phyloP scores from a whole-genome alignment of 2,888 invertebrate species.

The Geotrupes spiniger region DNA sequence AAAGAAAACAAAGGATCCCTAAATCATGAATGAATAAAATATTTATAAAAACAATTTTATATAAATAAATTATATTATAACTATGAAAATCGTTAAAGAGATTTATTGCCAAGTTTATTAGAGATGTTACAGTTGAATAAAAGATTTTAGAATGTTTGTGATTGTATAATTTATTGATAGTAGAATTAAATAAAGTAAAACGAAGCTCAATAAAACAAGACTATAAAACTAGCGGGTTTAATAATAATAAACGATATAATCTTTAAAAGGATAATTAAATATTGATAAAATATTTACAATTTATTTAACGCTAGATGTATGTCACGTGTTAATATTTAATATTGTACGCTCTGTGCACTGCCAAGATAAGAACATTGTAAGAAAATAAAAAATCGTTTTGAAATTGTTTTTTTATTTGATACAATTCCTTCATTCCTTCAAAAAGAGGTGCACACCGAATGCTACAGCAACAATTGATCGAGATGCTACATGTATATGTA shows the following conservation, averaged over 20 bases:
- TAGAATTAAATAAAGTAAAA: slow-evolving; percentile 9
- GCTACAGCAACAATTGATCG: too few relatives aligned
- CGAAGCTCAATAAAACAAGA: slow-evolving; percentile 32
- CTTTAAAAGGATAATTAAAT: slow-evolving; percentile 17
- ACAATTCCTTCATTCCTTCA: too few relatives aligned
- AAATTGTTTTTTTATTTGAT: too few relatives aligned
- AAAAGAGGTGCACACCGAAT: too few relatives aligned
- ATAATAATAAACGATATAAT: slow-evolving; percentile 19
- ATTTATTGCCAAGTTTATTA: slow-evolving; percentile 19
- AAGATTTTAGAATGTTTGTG: slow-evolving; percentile 16
- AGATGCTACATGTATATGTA: too few relatives aligned
- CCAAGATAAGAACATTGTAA: slow-evolving; percentile 15
- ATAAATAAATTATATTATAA: slow-evolving; percentile 13
- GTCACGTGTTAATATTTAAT: slow-evolving; percentile 21
- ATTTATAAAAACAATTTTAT: slow-evolving; percentile 18
- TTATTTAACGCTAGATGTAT: slow-evolving; percentile 22
- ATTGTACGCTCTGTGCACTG: slow-evolving; percentile 30
- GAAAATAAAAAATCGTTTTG: too few relatives aligned
- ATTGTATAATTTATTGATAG: slow-evolving; percentile 15
- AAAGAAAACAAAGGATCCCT: slow-evolving; percentile 3
- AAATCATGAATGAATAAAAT: slow-evolving; percentile 12
- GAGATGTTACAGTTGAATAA: slow-evolving; percentile 16
- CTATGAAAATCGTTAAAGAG: slow-evolving; percentile 1
- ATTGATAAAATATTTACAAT: slow-evolving; percentile 22
- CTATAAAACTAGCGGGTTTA: slow-evolving; percentile 32